Conservation (phyloP, 1,140 invertebrate genomes). For the Hesperophylax magnus region DNA sequence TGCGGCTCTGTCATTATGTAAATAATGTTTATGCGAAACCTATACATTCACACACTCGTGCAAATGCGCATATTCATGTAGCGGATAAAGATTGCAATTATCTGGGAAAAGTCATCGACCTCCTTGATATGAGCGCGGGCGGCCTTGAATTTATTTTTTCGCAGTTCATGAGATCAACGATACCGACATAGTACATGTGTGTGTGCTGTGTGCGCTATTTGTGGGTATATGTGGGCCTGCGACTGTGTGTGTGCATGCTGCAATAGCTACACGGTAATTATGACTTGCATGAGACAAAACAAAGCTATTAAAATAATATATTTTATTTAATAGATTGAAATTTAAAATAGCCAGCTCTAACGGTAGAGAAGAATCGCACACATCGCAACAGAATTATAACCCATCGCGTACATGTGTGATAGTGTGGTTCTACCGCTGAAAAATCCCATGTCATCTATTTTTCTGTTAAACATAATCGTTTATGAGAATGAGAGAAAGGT, state of each 20-base stretch:
- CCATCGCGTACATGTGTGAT: too few species aligned
- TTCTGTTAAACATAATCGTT: too few species aligned
- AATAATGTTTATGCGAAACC: constrained; percentile 19
- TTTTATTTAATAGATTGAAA: too few species aligned
- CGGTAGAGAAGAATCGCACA: too few species aligned
- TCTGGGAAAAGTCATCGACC: constrained; percentile 49
- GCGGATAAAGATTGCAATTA: constrained; percentile 53
- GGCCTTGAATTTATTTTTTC: constrained; percentile 53
- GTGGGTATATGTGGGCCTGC: not conserved
- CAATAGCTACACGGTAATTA: constrained; percentile 13
- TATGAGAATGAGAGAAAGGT: too few species aligned
- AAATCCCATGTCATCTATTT: too few species aligned
- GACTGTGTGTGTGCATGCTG: constrained; percentile 4
- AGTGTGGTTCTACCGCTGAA: too few species aligned
- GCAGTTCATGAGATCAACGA: constrained; percentile 44
- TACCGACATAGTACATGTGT: constrained; percentile 19
- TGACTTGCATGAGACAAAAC: not conserved
- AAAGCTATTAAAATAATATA: too few species aligned
- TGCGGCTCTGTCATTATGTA: constrained; percentile 29
- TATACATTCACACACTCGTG: constrained; percentile 15
- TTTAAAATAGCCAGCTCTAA: too few species aligned
- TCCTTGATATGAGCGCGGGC: constrained; percentile 38
- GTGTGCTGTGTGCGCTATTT: not conserved
- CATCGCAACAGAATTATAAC: too few species aligned
- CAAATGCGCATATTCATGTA: constrained; percentile 38